These are phyloP conservation scores for Cheilosia scutellata DNA, from an alignment of 2,888 invertebrate species.

Conservation along the genomic window DNA sequence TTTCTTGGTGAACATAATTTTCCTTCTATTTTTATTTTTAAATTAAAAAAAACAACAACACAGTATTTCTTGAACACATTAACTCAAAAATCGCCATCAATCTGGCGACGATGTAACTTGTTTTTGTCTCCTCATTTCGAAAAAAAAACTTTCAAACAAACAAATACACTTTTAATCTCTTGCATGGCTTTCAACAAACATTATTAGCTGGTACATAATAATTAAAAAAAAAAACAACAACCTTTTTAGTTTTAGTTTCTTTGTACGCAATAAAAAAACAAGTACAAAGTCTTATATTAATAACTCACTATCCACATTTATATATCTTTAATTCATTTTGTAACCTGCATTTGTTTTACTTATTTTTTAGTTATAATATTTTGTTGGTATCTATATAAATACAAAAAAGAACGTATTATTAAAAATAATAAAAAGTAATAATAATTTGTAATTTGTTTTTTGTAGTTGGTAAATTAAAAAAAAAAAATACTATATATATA, in stretches of 20 bases:
- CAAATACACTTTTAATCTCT: conserved; percentile 48
- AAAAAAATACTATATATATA: conserved; percentile 31
- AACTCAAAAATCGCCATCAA: conserved; percentile 62
- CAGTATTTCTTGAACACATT: conserved; percentile 38
- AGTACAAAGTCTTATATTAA: conserved; percentile 41
- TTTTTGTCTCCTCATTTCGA: conserved; percentile 23
- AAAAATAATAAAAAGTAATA: conserved; percentile 16
- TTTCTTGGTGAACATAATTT: conserved; percentile 53
- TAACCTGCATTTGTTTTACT: conserved; percentile 70
- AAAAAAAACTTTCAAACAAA: conserved; percentile 27
- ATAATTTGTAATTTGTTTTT: conserved; percentile 55
- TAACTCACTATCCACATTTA: conserved; percentile 64
- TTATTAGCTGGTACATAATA: conserved; percentile 44
- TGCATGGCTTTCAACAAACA: conserved; percentile 69
- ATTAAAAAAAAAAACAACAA: conserved; percentile 33
- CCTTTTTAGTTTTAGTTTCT: conserved; percentile 48
- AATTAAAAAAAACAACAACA: conserved; percentile 11
- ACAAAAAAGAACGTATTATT: conserved; percentile 26
- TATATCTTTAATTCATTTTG: conserved; percentile 69
- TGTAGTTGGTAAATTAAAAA: conserved; percentile 60
- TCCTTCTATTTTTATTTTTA: conserved; percentile 24
- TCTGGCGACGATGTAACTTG: conserved; percentile 40
- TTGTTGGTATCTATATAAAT: conserved; percentile 47
- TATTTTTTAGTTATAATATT: conserved; percentile 48
- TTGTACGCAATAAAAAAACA: conserved; percentile 41